Evolutionary conservation across 2,888 invertebrate species (phyloP).

Genomic region (Apodemia mormo): DNA sequence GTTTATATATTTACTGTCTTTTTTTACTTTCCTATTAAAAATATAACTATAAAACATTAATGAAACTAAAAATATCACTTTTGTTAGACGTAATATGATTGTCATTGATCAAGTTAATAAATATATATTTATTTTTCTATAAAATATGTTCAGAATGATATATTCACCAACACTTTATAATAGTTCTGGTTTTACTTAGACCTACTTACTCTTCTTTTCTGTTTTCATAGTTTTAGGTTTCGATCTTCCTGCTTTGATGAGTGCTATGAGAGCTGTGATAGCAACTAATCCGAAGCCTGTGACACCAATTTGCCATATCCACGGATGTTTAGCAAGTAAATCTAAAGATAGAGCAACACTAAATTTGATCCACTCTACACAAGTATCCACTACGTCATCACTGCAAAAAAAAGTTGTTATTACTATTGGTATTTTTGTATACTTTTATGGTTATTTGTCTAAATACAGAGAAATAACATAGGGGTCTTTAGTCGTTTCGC

Average conservation of each 20-base stretch:
- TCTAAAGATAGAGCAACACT: slow-evolving; percentile 59
- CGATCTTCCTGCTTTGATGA: slow-evolving; percentile 66
- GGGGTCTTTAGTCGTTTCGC: no score
- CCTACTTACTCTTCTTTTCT: slow-evolving; percentile 73
- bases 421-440: background rate
- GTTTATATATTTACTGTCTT: no score
- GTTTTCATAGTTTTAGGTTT: slow-evolving; percentile 67
- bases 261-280: slow-evolving; percentile 71
- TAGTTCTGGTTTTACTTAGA: background rate
- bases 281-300: slow-evolving; percentile 75
- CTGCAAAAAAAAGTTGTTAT: slow-evolving; percentile 52
- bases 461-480: no score
- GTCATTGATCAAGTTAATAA: no score
- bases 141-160: background rate
- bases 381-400: slow-evolving; percentile 74
- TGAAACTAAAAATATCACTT: background rate
- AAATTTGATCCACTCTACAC: slow-evolving; percentile 65
- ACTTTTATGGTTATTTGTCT: no score
- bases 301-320: slow-evolving; percentile 74
- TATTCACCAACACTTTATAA: slow-evolving; percentile 13
- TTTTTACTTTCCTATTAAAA: no score
- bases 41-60: background rate
- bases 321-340: slow-evolving; percentile 64
- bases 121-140: background rate
- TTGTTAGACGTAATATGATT: background rate